These are phyloP conservation scores for Daphoenositta chrysoptera DNA, from an alignment of 2,113 vertebrate species.

Conservation along the genomic window DNA sequence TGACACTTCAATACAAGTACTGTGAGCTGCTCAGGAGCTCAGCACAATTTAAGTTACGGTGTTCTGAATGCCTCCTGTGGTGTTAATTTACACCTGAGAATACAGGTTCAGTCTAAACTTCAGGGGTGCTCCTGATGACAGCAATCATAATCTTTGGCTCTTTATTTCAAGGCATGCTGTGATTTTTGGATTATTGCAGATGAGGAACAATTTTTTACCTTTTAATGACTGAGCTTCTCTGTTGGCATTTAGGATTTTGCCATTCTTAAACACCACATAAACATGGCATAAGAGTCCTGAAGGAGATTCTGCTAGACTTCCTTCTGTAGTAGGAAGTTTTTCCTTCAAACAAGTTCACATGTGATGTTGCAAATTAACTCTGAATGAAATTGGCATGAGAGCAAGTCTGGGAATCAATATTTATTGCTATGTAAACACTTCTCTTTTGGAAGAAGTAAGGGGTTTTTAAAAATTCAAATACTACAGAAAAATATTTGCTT, in stretches of 20 bases:
- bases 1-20: background rate
- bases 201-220: background rate
- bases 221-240: background rate
- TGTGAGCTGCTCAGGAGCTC: background rate
- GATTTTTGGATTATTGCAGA: background rate
- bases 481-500: background rate
- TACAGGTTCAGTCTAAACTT: background rate
- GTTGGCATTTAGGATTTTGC: background rate
- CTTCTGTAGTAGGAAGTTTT: background rate
- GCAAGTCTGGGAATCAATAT: background rate
- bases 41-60: rapidly evolving
- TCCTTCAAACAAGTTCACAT: background rate
- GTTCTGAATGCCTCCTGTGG: background rate
- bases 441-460: background rate
- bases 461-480: background rate
- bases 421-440: background rate
- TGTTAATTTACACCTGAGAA: background rate
- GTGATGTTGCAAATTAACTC: background rate
- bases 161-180: background rate
- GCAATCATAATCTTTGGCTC: background rate
- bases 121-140: background rate
- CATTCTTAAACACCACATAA: background rate
- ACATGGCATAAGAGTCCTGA: background rate
- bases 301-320: background rate
- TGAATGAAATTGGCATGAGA: background rate